Percentiles rank a stretch among this genome's conserved stretches.
Evolutionary conservation across 92 coral and sea anemone species (phyloP).

Genomic region (Umimayanthus chanpuru): DNA sequence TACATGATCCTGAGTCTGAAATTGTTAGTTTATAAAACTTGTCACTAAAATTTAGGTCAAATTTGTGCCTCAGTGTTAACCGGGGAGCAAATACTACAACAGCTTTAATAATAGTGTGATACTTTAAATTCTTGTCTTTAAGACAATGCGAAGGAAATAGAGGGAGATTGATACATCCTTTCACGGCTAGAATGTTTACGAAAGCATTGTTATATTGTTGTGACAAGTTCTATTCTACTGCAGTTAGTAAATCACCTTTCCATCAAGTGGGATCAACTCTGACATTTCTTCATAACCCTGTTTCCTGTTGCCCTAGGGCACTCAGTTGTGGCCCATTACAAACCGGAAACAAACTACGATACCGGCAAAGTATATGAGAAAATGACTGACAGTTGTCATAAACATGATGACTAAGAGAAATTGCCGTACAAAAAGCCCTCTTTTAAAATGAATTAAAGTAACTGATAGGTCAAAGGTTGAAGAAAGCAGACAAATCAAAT

Average conservation of each 20-base stretch:
- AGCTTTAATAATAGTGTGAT: neutral
- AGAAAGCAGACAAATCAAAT: neutral
- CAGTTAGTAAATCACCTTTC: slow-evolving; percentile 16
- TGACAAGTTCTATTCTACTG: neutral
- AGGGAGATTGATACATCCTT: neutral
- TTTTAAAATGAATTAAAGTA: slow-evolving; percentile 34
- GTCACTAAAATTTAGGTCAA: neutral
- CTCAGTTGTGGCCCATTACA: slow-evolving; percentile 36
- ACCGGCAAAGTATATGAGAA: slow-evolving; percentile 34
- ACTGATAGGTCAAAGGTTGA: slow-evolving; percentile 39
- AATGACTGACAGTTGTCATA: slow-evolving; percentile 42
- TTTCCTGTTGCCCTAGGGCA: slow-evolving; percentile 33
- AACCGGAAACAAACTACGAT: slow-evolving; percentile 41
- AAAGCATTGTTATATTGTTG: neutral
- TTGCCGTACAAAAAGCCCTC: slow-evolving; percentile 25
- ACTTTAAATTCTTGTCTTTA: neutral
- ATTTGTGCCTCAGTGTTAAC: neutral
- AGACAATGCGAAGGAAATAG: neutral
- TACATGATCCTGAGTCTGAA: no score
- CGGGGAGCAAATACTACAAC: neutral
- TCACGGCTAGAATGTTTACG: neutral
- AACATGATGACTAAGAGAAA: slow-evolving; percentile 35
- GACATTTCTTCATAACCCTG: slow-evolving; percentile 26
- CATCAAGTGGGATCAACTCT: slow-evolving; percentile 17
- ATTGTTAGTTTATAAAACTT: neutral